Conservation (phyloP, 2,113 vertebrate species). For the Perca fluviatilis region DNA sequence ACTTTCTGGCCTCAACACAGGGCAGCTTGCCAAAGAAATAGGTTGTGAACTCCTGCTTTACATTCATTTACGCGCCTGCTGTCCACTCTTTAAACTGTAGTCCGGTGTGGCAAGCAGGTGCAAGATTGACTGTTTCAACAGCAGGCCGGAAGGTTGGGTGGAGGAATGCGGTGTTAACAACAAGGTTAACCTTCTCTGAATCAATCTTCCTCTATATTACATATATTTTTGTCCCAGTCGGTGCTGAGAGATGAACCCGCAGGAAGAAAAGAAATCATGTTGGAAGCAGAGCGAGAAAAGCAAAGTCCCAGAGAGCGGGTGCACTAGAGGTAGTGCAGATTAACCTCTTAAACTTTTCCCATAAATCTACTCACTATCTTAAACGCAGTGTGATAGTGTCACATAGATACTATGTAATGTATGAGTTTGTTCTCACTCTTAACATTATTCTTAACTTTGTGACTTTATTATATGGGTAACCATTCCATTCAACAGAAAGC, state of each 20-base stretch:
- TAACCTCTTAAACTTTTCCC: conserved; percentile 2
- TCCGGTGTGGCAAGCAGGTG: conserved; percentile 27
- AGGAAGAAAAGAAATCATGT: conserved; percentile 21
- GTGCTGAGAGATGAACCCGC: conserved; percentile 10
- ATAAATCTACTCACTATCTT: neutral
- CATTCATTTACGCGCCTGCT: conserved; percentile 34
- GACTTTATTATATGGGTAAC: neutral
- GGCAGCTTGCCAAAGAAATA: conserved; percentile 14
- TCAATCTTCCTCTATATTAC: conserved; percentile 42
- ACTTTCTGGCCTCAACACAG: conserved; percentile 9
- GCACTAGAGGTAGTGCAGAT: neutral
- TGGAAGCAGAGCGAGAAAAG: conserved; percentile 4
- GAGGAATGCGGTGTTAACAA: conserved; percentile 53
- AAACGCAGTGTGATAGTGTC: neutral
- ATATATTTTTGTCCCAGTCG: conserved; percentile 38
- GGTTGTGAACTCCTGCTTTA: conserved; percentile 22
- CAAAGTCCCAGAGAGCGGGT: neutral
- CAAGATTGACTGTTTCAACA: conserved; percentile 32
- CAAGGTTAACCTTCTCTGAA: conserved; percentile 52
- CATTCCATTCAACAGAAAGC: neutral
- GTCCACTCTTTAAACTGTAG: conserved; percentile 11
- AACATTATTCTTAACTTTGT: neutral
- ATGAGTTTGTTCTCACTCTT: neutral
- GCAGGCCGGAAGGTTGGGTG: neutral
- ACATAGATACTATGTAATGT: neutral